These are phyloP conservation scores for Macropis europaea DNA, from an alignment of 2,888 invertebrate genomes.

Conservation along the genomic window DNA sequence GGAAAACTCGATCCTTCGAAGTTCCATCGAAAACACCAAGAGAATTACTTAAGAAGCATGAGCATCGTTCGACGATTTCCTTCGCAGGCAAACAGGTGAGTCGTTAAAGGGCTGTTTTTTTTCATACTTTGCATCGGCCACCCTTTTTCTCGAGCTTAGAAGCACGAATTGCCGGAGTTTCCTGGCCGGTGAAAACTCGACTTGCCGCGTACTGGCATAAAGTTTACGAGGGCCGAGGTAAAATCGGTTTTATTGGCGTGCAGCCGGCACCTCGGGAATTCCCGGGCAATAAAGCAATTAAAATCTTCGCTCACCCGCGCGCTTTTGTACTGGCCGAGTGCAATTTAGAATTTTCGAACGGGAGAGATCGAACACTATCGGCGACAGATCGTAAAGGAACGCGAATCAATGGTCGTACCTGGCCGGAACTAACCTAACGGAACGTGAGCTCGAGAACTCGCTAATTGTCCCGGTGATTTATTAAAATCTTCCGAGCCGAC, in stretches of 20 bases:
- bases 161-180: constrained; percentile 16
- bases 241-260: constrained; percentile 62
- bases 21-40: background rate
- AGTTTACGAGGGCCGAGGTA: constrained; percentile 60
- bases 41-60: constrained; percentile 1
- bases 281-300: constrained; percentile 71
- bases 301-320: constrained; percentile 34
- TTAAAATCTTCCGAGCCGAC: constrained; percentile 25
- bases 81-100: constrained; percentile 9
- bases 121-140: background rate
- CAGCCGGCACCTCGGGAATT: constrained; percentile 56
- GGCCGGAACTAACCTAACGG: constrained; percentile 36
- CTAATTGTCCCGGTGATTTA: constrained; percentile 50
- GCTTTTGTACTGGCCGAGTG: background rate
- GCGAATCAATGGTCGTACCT: constrained; percentile 10
- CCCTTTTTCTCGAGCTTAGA: background rate
- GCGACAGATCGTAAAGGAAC: constrained; percentile 22
- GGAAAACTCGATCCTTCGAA: background rate
- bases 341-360: constrained; percentile 37
- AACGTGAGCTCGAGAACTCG: constrained; percentile 5
- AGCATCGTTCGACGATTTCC: background rate
- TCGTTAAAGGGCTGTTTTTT: constrained; percentile 2
- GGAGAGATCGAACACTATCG: background rate
- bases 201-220: constrained; percentile 48
- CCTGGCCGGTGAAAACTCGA: constrained; percentile 16